phyloP scores from a whole-genome alignment of 2,113 vertebrate genomes.

The Equus quagga region DNA sequence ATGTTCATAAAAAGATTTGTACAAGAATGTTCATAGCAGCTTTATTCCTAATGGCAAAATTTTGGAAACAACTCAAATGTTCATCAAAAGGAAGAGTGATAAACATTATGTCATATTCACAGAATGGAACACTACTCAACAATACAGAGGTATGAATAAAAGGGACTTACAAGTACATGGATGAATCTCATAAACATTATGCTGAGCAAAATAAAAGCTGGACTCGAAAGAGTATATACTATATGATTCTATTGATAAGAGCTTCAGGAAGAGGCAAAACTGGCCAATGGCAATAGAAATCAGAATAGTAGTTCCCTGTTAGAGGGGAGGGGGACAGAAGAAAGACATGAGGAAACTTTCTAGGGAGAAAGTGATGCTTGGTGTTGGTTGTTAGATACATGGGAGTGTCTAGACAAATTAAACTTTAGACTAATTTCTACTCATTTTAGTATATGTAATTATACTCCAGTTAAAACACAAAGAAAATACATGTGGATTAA shows the following conservation, averaged over 20 bases:
- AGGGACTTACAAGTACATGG: background rate
- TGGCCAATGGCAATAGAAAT: background rate
- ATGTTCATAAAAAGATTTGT: background rate
- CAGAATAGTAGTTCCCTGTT: background rate
- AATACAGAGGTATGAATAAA: background rate
- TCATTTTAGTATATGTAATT: background rate
- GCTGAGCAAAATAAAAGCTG: background rate
- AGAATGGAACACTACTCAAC: background rate
- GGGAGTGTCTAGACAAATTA: background rate
- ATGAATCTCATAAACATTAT: background rate
- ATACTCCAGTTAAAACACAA: background rate
- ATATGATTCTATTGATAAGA: background rate
- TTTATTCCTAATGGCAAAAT: slow-evolving; percentile 49
- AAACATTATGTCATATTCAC: background rate
- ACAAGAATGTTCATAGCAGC: background rate
- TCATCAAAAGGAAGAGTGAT: background rate
- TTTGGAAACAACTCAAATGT: background rate
- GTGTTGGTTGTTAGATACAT: background rate
- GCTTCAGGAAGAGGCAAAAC: background rate
- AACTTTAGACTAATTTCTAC: background rate
- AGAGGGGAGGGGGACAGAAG: background rate
- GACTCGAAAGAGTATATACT: background rate
- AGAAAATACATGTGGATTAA: slow-evolving; percentile 45
- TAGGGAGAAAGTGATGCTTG: background rate
- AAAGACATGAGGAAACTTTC: background rate